phyloP scores from a whole-genome alignment of 2,113 vertebrate genomes.

The Rafetus swinhoei region DNA sequence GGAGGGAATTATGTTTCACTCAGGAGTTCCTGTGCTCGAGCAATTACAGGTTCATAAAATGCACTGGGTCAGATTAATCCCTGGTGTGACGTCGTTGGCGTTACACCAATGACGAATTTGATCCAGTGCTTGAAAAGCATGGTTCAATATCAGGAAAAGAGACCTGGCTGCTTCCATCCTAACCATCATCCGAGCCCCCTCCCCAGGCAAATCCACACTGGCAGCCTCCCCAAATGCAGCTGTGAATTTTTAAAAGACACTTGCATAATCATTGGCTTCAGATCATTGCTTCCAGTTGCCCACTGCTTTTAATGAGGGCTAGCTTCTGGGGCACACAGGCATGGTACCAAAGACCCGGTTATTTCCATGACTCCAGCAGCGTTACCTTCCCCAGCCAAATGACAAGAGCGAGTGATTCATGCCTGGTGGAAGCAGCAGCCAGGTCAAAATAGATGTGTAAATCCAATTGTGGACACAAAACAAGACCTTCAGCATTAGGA shows the following conservation, averaged over 20 bases:
- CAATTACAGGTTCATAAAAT: slow-evolving; percentile 5
- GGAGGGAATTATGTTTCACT: slow-evolving; percentile 25
- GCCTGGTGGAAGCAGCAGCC: neutral
- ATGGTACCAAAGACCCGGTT: neutral
- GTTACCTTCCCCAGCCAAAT: neutral
- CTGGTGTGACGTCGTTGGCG: neutral
- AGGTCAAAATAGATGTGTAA: slow-evolving; percentile 15
- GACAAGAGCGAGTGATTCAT: neutral
- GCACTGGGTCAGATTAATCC: neutral
- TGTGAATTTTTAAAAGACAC: neutral
- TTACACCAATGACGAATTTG: slow-evolving; percentile 2
- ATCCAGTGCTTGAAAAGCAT: neutral
- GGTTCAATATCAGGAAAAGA: neutral
- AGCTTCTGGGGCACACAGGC: neutral
- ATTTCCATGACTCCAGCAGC: neutral
- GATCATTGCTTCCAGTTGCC: neutral
- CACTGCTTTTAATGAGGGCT: neutral
- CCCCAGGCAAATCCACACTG: neutral
- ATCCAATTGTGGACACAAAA: slow-evolving; percentile 27
- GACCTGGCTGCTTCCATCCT: neutral
- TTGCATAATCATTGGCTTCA: neutral
- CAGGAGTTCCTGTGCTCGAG: slow-evolving; percentile 26
- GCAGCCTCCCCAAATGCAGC: neutral
- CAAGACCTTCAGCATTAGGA: slow-evolving; percentile 40
- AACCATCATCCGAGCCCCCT: neutral